A percentile compares a stretch with the other conserved stretches of the same genome.
These are phyloP conservation scores for Saimiri boliviensis DNA, from an alignment of 2,113 vertebrate species.

Conservation along the genomic window DNA sequence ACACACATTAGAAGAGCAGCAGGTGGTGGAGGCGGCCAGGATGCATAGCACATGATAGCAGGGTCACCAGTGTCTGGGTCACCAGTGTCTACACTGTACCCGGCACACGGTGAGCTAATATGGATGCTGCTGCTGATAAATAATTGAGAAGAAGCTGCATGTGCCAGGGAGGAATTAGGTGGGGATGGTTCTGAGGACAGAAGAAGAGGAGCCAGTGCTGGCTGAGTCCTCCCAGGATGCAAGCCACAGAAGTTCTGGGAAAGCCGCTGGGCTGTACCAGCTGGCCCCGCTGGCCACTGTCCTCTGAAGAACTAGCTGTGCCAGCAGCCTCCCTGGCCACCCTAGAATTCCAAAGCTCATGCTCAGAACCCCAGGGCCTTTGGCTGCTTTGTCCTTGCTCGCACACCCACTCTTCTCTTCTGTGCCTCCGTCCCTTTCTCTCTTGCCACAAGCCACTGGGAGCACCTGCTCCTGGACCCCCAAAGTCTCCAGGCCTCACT, in stretches of 20 bases:
- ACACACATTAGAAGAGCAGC: not conserved
- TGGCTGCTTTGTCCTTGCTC: not conserved
- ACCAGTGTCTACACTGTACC: not conserved
- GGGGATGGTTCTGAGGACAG: not conserved
- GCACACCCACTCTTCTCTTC: not conserved
- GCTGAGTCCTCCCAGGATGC: not conserved
- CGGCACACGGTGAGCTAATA: not conserved
- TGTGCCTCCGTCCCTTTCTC: not conserved
- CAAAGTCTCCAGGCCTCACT: not conserved
- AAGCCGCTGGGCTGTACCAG: not conserved
- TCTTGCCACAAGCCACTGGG: no score
- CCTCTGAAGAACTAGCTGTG: not conserved
- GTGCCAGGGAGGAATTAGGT: not conserved
- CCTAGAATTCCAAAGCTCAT: not conserved
- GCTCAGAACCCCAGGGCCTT: not conserved
- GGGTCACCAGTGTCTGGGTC: rapidly evolving
- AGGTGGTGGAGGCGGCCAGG: not conserved
- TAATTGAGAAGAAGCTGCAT: not conserved
- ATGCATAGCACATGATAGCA: rapidly evolving
- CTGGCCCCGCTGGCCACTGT: not conserved
- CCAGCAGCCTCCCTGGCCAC: not conserved
- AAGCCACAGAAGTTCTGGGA: not conserved
- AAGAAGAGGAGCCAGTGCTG: not conserved
- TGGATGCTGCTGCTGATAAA: not conserved
- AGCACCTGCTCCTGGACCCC: not conserved